These are phyloP conservation scores for Podargus strigoides DNA, from an alignment of 2,797 vertebrate genomes.

Conservation along the genomic window DNA sequence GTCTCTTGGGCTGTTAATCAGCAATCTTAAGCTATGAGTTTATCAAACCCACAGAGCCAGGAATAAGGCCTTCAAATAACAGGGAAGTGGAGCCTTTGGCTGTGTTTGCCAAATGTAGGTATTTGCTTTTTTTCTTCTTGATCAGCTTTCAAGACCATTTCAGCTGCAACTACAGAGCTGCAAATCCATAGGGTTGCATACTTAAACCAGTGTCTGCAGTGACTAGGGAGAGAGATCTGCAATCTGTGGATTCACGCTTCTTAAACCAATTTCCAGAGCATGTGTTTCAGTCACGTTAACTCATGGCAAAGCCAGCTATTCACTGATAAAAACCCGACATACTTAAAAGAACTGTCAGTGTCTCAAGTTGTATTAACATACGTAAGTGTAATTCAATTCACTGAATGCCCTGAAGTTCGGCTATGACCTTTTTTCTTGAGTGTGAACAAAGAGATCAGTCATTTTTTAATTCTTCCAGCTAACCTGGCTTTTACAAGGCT, in stretches of 20 bases:
- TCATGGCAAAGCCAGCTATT: background rate
- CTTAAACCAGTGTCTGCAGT: background rate
- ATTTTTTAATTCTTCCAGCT: background rate
- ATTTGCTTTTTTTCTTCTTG: background rate
- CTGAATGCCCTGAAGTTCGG: background rate
- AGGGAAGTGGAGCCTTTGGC: background rate
- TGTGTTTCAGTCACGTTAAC: background rate
- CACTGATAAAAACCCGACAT: background rate
- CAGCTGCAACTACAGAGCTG: background rate
- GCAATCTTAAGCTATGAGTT: slow-evolving; percentile 19
- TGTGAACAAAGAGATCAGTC: background rate
- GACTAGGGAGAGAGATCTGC: background rate
- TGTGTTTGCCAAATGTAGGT: background rate
- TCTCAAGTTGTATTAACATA: background rate
- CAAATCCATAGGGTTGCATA: background rate
- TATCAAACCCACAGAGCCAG: background rate
- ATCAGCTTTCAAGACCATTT: background rate
- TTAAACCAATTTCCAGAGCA: background rate
- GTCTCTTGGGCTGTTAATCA: slow-evolving; percentile 22
- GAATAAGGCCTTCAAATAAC: background rate
- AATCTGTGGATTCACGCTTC: background rate
- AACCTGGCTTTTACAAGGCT: background rate
- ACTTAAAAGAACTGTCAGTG: background rate
- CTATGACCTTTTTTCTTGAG: background rate
- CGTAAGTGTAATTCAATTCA: background rate